Conservation (phyloP, 1,140 invertebrate genomes). For the Homalodisca vitripennis region DNA sequence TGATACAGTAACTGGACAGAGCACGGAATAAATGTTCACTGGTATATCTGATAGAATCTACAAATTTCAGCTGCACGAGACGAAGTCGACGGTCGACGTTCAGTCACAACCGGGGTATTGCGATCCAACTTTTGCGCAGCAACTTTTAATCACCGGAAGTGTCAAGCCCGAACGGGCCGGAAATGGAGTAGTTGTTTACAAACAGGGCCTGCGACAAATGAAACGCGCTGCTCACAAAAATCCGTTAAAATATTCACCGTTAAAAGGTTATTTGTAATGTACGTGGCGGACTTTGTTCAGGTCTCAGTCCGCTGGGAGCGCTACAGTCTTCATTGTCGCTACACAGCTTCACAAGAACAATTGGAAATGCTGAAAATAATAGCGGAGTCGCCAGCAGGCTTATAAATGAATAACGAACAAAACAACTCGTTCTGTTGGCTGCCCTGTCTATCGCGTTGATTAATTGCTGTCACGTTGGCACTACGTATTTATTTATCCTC, state of each 20-base stretch:
- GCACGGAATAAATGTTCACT: too few species aligned
- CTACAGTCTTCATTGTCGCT: constrained; percentile 9
- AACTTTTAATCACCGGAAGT: constrained; percentile 13
- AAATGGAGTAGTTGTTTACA: background rate
- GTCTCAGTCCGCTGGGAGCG: background rate
- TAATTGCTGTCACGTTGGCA: constrained; percentile 14
- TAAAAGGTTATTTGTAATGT: constrained; percentile 11
- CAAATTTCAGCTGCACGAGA: too few species aligned
- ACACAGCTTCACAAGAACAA: background rate
- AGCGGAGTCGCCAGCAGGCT: constrained; percentile 12
- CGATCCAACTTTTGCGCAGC: background rate
- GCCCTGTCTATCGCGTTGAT: constrained; percentile 14
- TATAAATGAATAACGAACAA: constrained; percentile 18
- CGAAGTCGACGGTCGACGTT: background rate
- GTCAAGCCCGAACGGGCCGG: background rate
- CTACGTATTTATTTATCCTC: background rate
- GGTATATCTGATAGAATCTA: too few species aligned
- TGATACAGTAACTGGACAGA: background rate
- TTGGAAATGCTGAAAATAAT: constrained; percentile 13
- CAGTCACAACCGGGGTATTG: background rate
- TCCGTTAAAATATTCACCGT: constrained; percentile 11
- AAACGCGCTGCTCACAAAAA: constrained; percentile 11
- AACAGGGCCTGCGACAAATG: background rate
- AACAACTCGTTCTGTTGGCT: constrained; percentile 17
- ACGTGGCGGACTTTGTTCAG: constrained; percentile 1